Conservation (phyloP, 2,797 vertebrate species). For the Glyptemys insculpta region DNA sequence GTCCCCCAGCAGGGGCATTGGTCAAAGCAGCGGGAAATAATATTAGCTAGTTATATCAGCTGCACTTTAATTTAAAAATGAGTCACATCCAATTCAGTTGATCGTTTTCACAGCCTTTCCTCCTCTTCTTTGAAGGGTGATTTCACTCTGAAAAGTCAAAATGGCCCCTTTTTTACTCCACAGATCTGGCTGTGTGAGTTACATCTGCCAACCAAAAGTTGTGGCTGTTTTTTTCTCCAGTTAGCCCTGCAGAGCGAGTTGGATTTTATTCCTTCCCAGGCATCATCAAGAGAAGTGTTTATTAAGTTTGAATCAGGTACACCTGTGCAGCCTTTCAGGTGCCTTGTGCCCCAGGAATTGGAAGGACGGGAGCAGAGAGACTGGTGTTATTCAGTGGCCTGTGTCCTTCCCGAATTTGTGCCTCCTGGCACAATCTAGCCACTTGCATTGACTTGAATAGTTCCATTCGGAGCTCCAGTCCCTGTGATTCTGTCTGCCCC, state of each 20-base stretch:
- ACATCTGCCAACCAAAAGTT: background rate
- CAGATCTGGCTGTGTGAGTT: background rate
- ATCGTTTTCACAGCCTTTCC: background rate
- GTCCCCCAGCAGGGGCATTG: background rate
- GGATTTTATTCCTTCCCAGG: background rate
- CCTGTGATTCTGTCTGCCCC: background rate
- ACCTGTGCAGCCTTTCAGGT: background rate
- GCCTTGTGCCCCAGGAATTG: background rate
- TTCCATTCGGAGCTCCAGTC: background rate
- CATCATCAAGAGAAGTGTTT: background rate
- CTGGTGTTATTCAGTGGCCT: background rate
- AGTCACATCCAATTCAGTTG: background rate
- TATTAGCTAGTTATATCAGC: background rate
- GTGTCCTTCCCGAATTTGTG: background rate
- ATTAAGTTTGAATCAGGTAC: background rate
- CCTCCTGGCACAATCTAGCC: background rate
- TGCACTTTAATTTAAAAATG: constrained; percentile 18
- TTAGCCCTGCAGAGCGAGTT: background rate
- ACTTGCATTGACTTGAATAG: background rate
- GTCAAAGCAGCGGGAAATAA: constrained; percentile 16
- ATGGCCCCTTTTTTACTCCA: background rate
- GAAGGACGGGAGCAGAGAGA: background rate
- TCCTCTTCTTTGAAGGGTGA: background rate
- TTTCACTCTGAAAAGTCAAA: background rate
- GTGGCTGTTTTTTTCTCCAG: background rate